Conservation (phyloP, 2,113 vertebrate genomes). For the Promerops cafer region DNA sequence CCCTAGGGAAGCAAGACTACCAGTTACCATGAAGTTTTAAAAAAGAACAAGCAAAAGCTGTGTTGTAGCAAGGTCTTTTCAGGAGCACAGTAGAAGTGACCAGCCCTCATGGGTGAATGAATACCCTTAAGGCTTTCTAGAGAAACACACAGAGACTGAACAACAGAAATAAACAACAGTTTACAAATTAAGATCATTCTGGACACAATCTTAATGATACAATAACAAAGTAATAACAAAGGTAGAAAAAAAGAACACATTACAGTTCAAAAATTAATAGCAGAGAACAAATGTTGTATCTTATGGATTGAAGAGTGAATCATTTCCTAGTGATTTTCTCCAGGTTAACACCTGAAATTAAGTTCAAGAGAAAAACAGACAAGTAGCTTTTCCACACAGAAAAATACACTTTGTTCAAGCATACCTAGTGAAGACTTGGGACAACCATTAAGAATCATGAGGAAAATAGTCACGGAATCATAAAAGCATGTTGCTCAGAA, state of each 20-base stretch:
- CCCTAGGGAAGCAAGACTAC: neutral
- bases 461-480: neutral
- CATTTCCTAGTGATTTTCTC: no score
- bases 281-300: neutral
- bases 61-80: neutral
- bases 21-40: neutral
- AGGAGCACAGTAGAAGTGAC: neutral
- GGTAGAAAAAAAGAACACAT: fast-evolving
- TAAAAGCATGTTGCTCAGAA: neutral
- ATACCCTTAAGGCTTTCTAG: neutral
- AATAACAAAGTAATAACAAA: neutral
- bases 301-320: neutral
- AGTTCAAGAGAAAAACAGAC: neutral
- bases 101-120: neutral
- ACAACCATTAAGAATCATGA: neutral
- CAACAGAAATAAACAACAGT: neutral
- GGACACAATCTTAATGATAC: neutral
- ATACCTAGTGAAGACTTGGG: neutral
- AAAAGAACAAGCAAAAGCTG: neutral
- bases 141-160: neutral
- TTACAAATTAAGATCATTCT: neutral
- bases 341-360: neutral
- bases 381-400: neutral
- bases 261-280: neutral
- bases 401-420: neutral